Evolutionary conservation across 2,113 vertebrate genomes (phyloP).

Genomic region (Edolisoma coerulescens): DNA sequence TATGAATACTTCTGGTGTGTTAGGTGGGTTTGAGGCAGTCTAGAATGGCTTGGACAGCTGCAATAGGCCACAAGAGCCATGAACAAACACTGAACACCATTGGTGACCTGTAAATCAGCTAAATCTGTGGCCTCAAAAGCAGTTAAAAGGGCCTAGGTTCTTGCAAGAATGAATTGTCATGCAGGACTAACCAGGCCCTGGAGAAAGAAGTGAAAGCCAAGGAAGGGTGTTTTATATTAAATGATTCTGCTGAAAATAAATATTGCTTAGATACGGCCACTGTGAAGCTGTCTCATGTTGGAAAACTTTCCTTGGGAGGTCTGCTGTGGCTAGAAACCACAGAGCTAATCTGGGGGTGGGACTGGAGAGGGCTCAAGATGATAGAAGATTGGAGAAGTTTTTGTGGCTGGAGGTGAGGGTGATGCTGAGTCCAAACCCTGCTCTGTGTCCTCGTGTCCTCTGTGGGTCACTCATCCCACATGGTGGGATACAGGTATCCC

Average conservation of each 20-base stretch:
- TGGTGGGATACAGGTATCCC: background rate
- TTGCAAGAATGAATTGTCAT: background rate
- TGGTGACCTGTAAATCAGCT: background rate
- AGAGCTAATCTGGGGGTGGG: background rate
- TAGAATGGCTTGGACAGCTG: background rate
- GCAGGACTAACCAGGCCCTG: background rate
- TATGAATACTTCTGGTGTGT: background rate
- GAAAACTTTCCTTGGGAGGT: background rate
- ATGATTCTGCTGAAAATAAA: background rate
- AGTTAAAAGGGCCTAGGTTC: background rate
- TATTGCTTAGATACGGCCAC: background rate
- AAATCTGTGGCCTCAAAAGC: background rate
- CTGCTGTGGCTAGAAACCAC: background rate
- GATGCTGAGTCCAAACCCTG: background rate
- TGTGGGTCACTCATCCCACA: background rate
- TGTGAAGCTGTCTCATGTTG: background rate
- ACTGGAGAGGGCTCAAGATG: background rate
- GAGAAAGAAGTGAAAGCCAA: background rate
- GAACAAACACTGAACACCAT: background rate
- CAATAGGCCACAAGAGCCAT: background rate
- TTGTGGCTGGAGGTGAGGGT: background rate
- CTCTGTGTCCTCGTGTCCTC: background rate
- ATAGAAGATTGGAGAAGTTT: background rate
- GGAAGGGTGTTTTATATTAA: background rate
- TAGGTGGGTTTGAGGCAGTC: background rate